phyloP scores from a whole-genome alignment of 1,140 invertebrate species.

The Hyposmocoma kahamanoa region DNA sequence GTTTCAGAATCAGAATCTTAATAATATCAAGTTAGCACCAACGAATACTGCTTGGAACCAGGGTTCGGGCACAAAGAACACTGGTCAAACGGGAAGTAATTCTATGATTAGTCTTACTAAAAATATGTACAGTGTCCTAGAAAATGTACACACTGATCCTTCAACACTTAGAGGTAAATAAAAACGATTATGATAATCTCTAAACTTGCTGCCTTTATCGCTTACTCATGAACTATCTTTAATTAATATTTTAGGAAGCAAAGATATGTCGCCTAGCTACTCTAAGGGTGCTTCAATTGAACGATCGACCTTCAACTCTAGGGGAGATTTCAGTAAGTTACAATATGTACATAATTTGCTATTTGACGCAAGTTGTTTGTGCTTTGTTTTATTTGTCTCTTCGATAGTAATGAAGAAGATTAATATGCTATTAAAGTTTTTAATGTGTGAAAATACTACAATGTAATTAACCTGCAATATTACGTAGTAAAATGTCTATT shows the following conservation, averaged over 20 bases:
- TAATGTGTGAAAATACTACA: too few species aligned
- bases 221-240: background rate
- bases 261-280: slow-evolving; percentile 46
- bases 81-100: slow-evolving; percentile 35
- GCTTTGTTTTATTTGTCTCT: background rate
- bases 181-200: background rate
- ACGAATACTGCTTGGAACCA: slow-evolving; percentile 44
- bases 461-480: too few species aligned
- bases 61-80: slow-evolving; percentile 51
- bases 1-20: slow-evolving; percentile 41
- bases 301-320: slow-evolving; percentile 59
- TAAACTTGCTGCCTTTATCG: background rate
- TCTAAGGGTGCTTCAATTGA: slow-evolving; percentile 58
- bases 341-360: background rate
- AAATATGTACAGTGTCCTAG: slow-evolving; percentile 53
- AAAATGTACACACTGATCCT: slow-evolving; percentile 45
- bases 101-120: slow-evolving; percentile 48
- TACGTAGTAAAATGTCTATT: too few species aligned
- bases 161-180: slow-evolving; percentile 41
- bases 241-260: slow-evolving; percentile 41
- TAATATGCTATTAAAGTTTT: background rate
- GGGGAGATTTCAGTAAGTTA: slow-evolving; percentile 53
- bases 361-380: background rate
- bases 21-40: slow-evolving; percentile 52
- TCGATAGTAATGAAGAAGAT: background rate